A percentile compares a stretch with the other conserved stretches of the same genome.
Conservation (phyloP, 2,888 invertebrate genomes). For the Caenorhabditis plicata region DNA sequence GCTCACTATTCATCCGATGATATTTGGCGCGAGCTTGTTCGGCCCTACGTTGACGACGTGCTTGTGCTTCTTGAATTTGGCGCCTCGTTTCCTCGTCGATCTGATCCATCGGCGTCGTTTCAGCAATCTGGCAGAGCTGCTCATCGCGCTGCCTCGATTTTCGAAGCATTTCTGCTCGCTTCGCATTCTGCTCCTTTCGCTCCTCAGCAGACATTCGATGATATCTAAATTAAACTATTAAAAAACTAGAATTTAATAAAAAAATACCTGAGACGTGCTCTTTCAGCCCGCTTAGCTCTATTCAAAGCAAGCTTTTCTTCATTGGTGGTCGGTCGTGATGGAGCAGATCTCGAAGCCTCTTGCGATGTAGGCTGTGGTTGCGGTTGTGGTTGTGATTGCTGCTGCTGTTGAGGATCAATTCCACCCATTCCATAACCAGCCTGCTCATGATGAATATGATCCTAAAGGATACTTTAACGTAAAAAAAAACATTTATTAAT, state of each 20-base stretch:
- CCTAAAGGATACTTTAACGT: background rate
- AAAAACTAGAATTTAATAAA: background rate
- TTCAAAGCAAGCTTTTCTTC: conserved; percentile 5
- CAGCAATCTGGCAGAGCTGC: conserved; percentile 24
- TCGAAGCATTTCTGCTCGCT: conserved; percentile 33
- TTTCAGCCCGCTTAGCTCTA: conserved; percentile 28
- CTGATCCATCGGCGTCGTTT: conserved; percentile 11
- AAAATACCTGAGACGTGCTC: conserved; percentile 27
- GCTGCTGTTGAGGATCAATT: background rate
- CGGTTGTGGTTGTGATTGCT: background rate
- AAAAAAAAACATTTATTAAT: background rate
- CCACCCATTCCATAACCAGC: background rate
- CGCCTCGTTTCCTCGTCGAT: conserved; percentile 21
- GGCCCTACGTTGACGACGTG: conserved; percentile 29
- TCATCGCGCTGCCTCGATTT: conserved; percentile 37
- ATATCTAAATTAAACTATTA: conserved; percentile 10
- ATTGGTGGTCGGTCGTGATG: too few species aligned
- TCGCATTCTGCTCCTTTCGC: conserved; percentile 33
- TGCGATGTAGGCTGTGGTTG: background rate
- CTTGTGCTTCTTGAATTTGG: conserved; percentile 22
- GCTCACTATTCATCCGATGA: conserved; percentile 41
- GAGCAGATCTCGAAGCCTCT: too few species aligned
- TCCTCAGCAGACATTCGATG: conserved; percentile 35
- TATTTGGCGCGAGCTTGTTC: conserved; percentile 47
- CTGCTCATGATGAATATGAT: background rate